These are phyloP conservation scores for Neoascia interrupta DNA, from an alignment of 2,888 invertebrate species.

Conservation along the genomic window DNA sequence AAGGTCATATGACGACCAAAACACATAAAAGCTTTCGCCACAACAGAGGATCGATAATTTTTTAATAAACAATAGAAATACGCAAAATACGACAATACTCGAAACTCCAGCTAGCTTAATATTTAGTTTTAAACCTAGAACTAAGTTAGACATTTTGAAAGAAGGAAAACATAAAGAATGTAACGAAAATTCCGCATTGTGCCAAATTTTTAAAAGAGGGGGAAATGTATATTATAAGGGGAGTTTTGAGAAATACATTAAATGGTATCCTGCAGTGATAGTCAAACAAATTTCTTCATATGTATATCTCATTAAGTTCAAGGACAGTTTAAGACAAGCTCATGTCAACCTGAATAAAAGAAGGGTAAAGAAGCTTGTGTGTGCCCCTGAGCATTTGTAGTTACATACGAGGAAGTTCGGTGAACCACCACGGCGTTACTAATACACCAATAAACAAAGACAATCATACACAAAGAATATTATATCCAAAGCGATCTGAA, in stretches of 20 bases:
- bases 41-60: too few relatives aligned
- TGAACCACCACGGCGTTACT: too few relatives aligned
- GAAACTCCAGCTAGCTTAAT: not conserved
- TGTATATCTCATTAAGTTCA: conserved; percentile 20
- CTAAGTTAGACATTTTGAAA: not conserved
- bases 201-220: conserved; percentile 9
- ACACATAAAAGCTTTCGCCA: not conserved
- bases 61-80: too few relatives aligned
- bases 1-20: not conserved
- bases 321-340: conserved; percentile 14
- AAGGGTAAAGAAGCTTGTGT: not conserved
- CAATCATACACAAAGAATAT: too few relatives aligned
- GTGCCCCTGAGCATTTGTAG: not conserved
- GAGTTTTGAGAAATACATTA: conserved; percentile 12
- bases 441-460: too few relatives aligned
- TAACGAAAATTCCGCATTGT: too few relatives aligned
- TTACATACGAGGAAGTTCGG: too few relatives aligned
- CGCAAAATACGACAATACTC: too few relatives aligned
- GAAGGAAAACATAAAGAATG: too few relatives aligned
- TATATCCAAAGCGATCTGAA: too few relatives aligned
- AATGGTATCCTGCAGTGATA: conserved; percentile 17
- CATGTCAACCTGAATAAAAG: not conserved
- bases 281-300: conserved; percentile 16
- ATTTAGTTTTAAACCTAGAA: not conserved
- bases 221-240: conserved; percentile 19